A percentile compares a stretch with the other conserved stretches of the same genome.
These are phyloP conservation scores for Nymphicus hollandicus DNA, from an alignment of 2,113 vertebrate genomes.

Conservation along the genomic window DNA sequence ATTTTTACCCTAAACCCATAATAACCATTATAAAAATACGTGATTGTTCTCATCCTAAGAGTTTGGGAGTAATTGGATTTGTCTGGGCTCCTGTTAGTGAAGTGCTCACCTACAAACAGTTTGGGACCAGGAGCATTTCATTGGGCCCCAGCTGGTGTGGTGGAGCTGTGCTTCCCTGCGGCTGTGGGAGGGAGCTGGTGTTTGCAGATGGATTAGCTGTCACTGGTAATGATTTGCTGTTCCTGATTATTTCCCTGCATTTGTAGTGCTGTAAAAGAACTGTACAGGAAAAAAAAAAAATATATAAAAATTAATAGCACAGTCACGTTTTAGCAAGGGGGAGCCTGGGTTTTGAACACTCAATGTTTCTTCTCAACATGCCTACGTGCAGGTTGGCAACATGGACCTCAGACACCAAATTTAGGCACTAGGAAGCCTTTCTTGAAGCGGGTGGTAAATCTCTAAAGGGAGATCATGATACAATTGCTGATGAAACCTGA, in stretches of 20 bases:
- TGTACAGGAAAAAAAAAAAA: background rate
- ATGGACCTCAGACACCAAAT: background rate
- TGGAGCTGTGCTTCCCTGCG: background rate
- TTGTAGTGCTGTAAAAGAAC: background rate
- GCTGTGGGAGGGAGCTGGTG: background rate
- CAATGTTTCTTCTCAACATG: background rate
- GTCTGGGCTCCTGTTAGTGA: background rate
- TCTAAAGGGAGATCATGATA: background rate
- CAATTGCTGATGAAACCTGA: background rate
- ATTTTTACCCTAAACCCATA: background rate
- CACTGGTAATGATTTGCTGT: background rate
- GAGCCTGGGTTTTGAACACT: background rate
- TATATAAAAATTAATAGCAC: background rate
- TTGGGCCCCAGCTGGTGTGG: background rate
- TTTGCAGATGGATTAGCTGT: background rate
- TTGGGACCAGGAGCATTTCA: background rate
- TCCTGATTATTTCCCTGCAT: background rate
- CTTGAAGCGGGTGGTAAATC: background rate
- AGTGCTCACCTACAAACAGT: background rate
- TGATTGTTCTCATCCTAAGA: background rate
- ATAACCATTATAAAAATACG: background rate
- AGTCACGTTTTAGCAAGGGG: background rate
- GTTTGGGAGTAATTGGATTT: slow-evolving; percentile 11
- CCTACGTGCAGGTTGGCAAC: background rate
- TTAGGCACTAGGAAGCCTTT: background rate